Percentiles rank a stretch among this genome's conserved stretches.
phyloP scores from a whole-genome alignment of 2,113 vertebrate genomes.

The Telmatochromis brichardi region DNA sequence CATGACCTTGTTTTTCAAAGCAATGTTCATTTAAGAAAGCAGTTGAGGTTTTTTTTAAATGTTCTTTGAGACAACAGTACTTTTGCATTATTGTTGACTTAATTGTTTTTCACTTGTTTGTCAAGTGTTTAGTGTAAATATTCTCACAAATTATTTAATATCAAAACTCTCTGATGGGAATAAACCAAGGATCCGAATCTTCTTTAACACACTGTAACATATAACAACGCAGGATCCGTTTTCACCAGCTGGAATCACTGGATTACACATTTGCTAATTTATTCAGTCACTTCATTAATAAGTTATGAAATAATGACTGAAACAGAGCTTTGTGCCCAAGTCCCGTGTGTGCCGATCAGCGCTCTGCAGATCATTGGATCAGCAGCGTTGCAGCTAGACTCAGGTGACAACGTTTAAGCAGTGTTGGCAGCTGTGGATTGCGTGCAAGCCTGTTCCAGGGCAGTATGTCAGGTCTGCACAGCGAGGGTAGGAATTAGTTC shows the following conservation, averaged over 20 bases:
- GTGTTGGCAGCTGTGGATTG: slow-evolving; percentile 26
- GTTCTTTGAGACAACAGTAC: background rate
- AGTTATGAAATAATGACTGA: background rate
- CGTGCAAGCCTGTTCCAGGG: slow-evolving; percentile 15
- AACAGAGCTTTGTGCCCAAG: background rate
- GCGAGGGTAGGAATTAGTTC: slow-evolving; percentile 13
- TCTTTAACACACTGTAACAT: background rate
- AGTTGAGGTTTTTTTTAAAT: rapidly evolving
- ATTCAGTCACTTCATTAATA: background rate
- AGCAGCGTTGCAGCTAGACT: slow-evolving; percentile 26
- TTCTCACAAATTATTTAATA: background rate
- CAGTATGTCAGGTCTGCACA: slow-evolving; percentile 29
- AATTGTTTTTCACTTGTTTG: background rate
- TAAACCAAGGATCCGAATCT: background rate
- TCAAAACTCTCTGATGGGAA: background rate
- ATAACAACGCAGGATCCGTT: background rate
- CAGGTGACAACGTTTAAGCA: slow-evolving; percentile 23
- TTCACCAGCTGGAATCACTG: background rate
- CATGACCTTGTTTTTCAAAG: background rate
- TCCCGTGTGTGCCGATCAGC: background rate
- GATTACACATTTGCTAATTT: background rate
- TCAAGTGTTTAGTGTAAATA: background rate
- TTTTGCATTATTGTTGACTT: background rate
- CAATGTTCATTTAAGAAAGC: background rate
- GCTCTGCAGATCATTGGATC: slow-evolving; percentile 19